Evolutionary conservation across 2,888 invertebrate genomes (phyloP).

Genomic region (Drosophila cracens): DNA sequence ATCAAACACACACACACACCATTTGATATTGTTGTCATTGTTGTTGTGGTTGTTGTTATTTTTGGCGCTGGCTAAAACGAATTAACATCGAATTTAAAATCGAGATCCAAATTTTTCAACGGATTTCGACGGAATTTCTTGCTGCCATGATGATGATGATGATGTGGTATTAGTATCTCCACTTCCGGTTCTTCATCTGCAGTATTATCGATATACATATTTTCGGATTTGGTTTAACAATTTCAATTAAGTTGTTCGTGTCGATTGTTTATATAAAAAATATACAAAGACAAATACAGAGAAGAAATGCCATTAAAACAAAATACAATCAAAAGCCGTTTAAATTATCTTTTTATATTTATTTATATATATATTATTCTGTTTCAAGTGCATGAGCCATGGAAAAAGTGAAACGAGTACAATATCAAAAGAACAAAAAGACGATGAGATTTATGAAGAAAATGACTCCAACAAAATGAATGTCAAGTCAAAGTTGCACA

Average conservation of each 20-base stretch:
- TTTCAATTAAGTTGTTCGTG: conserved; percentile 27
- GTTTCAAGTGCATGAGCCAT: conserved; percentile 49
- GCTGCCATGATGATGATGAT: conserved; percentile 83
- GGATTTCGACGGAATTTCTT: conserved; percentile 82
- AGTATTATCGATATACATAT: conserved; percentile 24
- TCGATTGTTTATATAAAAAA: conserved; percentile 32
- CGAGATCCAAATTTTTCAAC: conserved; percentile 83
- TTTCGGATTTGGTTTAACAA: conserved; percentile 32
- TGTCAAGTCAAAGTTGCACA: conserved; percentile 52
- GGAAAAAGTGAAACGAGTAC: conserved; percentile 30
- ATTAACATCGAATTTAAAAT: conserved; percentile 83
- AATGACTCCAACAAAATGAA: conserved; percentile 55
- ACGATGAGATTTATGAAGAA: conserved; percentile 45
- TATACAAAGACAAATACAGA: conserved; percentile 61
- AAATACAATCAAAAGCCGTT: conserved; percentile 31
- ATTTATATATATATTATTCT: conserved; percentile 19
- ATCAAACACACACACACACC: conserved; percentile 64
- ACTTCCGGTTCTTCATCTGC: conserved; percentile 77
- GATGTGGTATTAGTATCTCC: conserved; percentile 81
- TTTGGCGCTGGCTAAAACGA: conserved; percentile 80
- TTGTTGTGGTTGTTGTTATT: conserved; percentile 48
- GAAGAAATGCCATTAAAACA: conserved; percentile 56
- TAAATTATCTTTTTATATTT: neutral
- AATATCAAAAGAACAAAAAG: conserved; percentile 24
- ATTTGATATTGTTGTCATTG: conserved; percentile 47